These are phyloP conservation scores for Cephalopachus bancanus DNA, from an alignment of 2,797 vertebrate genomes.

Conservation along the genomic window DNA sequence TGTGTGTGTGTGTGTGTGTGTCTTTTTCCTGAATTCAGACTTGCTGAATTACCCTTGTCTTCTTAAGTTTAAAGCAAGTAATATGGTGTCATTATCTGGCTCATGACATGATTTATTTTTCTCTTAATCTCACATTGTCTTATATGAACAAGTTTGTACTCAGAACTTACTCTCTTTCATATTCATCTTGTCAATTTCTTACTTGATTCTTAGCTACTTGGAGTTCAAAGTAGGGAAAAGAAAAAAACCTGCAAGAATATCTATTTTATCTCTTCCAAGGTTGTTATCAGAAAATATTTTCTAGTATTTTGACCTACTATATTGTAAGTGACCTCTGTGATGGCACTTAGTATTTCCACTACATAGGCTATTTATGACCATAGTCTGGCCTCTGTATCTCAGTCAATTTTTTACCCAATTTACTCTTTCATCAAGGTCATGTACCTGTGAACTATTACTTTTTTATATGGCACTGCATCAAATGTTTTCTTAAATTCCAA, in stretches of 20 bases:
- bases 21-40: neutral
- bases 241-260: neutral
- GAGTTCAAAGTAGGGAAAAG: neutral
- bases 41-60: neutral
- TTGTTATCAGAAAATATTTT: constrained; percentile 48
- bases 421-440: neutral
- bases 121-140: neutral
- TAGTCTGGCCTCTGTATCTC: neutral
- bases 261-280: neutral
- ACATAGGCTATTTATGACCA: neutral
- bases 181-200: constrained; percentile 22
- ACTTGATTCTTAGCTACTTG: neutral
- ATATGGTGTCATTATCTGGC: neutral
- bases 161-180: constrained; percentile 14
- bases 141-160: neutral
- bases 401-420: neutral
- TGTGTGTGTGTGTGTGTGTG: too few relatives aligned
- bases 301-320: neutral
- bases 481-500: neutral
- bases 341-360: neutral
- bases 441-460: neutral
- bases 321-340: neutral
- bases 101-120: neutral
- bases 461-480: neutral
- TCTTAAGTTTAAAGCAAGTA: neutral